These are phyloP conservation scores for Pollachius pollachius DNA, from an alignment of 2,113 vertebrate genomes.

Conservation along the genomic window DNA sequence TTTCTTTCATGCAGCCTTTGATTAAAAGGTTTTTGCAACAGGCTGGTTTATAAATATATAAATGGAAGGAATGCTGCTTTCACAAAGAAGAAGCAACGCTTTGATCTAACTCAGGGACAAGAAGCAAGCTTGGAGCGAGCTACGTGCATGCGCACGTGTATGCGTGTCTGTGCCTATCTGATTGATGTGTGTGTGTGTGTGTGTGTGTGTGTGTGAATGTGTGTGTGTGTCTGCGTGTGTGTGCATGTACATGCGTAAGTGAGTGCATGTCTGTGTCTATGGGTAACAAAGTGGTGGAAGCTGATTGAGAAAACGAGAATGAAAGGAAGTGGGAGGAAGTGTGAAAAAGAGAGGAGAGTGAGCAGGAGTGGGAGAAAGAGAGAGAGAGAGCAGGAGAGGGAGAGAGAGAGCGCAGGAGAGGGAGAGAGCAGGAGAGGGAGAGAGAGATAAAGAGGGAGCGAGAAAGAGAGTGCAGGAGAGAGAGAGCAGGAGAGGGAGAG, in stretches of 20 bases:
- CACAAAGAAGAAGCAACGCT: constrained; percentile 49
- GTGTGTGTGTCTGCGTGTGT: constrained; percentile 4
- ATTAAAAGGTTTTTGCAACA: constrained; percentile 44
- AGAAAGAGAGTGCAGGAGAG: no score
- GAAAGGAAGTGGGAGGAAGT: constrained; percentile 2
- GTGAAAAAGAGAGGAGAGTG: neutral
- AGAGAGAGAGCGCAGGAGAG: no score
- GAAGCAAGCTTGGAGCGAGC: constrained; percentile 27
- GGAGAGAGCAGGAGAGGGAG: no score
- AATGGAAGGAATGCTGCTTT: constrained; percentile 43
- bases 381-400: no score
- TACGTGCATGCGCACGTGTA: constrained; percentile 3
- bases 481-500: no score
- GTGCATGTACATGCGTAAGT: neutral
- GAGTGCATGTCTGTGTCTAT: constrained; percentile 4
- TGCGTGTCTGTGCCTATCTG: constrained; percentile 5
- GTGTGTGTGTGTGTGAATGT: neutral
- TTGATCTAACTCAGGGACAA: constrained; percentile 53
- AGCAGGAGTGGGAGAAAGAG: neutral
- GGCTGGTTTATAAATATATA: constrained; percentile 43
- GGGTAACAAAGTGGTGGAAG: neutral
- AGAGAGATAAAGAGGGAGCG: no score
- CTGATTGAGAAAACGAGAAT: constrained; percentile 6
- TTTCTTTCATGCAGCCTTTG: constrained; percentile 27
- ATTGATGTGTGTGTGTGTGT: neutral